Conservation (phyloP, 2,888 invertebrate species). For the Syrista parreyssii region DNA sequence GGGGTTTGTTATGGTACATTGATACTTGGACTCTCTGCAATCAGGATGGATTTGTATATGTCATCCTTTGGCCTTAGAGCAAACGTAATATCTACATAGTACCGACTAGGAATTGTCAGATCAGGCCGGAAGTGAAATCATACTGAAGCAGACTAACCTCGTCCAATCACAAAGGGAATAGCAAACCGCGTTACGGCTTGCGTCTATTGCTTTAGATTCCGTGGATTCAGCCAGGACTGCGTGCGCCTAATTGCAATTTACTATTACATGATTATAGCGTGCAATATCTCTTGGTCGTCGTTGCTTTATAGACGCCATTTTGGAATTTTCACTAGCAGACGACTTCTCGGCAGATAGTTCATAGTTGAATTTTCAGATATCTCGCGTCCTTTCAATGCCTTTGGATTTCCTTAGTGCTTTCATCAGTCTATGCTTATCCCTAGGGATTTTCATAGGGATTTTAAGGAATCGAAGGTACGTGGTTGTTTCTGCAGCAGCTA, state of each 20-base stretch:
- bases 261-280: not conserved
- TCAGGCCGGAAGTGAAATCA: not conserved
- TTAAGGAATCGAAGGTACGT: not conserved
- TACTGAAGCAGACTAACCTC: slow-evolving; percentile 18
- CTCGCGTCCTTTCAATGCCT: not conserved
- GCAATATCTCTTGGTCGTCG: no score
- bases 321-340: no score
- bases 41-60: not conserved
- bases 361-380: no score
- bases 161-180: slow-evolving; percentile 49
- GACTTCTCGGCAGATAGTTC: no score
- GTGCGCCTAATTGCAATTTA: slow-evolving; percentile 2
- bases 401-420: not conserved
- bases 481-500: not conserved
- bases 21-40: not conserved
- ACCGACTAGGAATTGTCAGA: not conserved
- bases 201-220: slow-evolving; percentile 21
- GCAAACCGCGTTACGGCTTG: slow-evolving; percentile 37
- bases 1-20: not conserved
- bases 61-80: slow-evolving; percentile 10
- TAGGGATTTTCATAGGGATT: not conserved
- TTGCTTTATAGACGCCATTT: no score
- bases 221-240: slow-evolving; percentile 14
- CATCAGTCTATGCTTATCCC: not conserved
- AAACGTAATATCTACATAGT: slow-evolving; percentile 16